phyloP scores from a whole-genome alignment of 2,113 vertebrate species.

The Penelope pileata region DNA sequence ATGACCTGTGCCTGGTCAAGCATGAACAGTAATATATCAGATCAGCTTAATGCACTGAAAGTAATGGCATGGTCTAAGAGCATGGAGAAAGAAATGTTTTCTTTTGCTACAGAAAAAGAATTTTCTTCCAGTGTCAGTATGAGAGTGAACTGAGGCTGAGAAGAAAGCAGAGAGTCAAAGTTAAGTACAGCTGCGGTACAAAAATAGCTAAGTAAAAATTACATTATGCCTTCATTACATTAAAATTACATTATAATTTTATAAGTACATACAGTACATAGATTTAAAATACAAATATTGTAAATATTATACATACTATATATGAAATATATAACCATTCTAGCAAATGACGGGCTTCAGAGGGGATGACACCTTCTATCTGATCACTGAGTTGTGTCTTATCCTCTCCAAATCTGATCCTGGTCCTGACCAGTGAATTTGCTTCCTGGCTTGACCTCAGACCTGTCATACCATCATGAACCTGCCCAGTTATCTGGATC shows the following conservation, averaged over 20 bases:
- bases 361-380: background rate
- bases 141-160: background rate
- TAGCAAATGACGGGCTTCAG: background rate
- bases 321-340: background rate
- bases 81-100: background rate
- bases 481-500: background rate
- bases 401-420: background rate
- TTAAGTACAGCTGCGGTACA: background rate
- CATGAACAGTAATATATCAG: background rate
- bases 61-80: background rate
- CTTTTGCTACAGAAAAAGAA: background rate
- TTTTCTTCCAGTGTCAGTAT: background rate
- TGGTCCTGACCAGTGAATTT: background rate
- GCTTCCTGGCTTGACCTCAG: background rate
- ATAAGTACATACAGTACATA: background rate
- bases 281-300: background rate
- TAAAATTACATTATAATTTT: background rate
- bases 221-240: background rate
- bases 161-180: background rate
- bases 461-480: accelerated
- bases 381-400: background rate
- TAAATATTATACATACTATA: background rate
- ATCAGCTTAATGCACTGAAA: background rate
- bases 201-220: background rate
- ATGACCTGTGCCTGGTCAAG: background rate